Conservation (phyloP, 2,797 vertebrate genomes). For the Threskiornis aethiopicus region DNA sequence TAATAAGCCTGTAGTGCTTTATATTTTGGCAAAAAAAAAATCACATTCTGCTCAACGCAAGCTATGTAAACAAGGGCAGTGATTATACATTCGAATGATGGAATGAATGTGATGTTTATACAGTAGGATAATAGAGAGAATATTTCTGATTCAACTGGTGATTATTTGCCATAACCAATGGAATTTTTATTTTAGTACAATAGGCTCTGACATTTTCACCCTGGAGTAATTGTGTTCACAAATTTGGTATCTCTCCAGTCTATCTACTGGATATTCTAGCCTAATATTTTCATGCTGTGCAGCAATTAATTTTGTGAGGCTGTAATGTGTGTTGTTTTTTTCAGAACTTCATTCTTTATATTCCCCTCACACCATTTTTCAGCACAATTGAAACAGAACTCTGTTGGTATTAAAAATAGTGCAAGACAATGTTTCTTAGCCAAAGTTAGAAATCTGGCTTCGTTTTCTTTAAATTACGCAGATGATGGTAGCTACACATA, state of each 20-base stretch:
- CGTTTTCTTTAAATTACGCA: not conserved
- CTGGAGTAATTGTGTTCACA: constrained; percentile 23
- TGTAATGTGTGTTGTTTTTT: not conserved
- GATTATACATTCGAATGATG: constrained; percentile 7
- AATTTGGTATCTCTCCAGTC: constrained; percentile 2
- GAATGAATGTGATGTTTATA: constrained; percentile 42
- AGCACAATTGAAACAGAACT: not conserved
- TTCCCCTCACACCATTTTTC: not conserved
- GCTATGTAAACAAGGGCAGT: constrained; percentile 34
- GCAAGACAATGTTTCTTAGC: not conserved
- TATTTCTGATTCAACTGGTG: constrained; percentile 53
- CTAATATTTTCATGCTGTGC: constrained; percentile 17
- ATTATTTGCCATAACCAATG: constrained; percentile 50
- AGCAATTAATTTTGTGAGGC: constrained; percentile 38
- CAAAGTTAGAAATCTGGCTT: not conserved
- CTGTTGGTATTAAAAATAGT: not conserved
- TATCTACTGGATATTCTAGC: not conserved
- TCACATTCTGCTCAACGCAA: not conserved
- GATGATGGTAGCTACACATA: not conserved
- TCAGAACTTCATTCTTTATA: not conserved
- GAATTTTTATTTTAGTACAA: constrained; percentile 47
- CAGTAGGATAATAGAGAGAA: constrained; percentile 30
- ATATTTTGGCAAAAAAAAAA: not conserved
- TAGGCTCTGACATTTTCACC: constrained; percentile 34
- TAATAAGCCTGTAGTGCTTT: constrained; percentile 41